Evolutionary conservation across 1,140 invertebrate species (phyloP), one percentile per base, ranked within the genome.

Genomic region (Macrobrachium rosenbergii): DNA sequence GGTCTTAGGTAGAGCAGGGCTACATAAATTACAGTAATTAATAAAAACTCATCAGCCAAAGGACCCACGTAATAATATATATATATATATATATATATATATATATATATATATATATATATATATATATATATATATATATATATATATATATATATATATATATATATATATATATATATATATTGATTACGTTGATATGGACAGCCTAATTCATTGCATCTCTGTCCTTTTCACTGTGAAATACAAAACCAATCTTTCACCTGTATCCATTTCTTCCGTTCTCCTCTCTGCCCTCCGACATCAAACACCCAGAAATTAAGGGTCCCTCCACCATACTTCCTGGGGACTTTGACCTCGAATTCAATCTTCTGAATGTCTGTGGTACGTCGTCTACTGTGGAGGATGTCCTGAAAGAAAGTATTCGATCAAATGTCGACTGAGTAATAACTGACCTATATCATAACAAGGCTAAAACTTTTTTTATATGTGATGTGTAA

Each of bases 201-300:
- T n/a, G n/a, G n/a, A n/a, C n/a, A n/a, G n/a, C n/a, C n/a, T n/a
- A n/a, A n/a, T n/a, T n/a, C n/a, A n/a, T n/a, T n/a, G n/a, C n/a
- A n/a, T n/a, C n/a, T n/a, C n/a, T n/a, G n/a, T n/a, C 3, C 28
- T 37, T 37, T 37, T 37, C 3, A 37, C 28, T 37, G 28, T 37
- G 28, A 37, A 37, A 37, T 37, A 37, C 3, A 37, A 37, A 37
- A 37, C 28, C 28, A 37, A 3, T 21, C 2, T 17, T 82, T 90
- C 89, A 95, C 94, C 91, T 96, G 95, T 88, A 96, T 96, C 96
- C 96, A 97, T 91, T 96, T 96, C 90, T 95, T 95, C 43, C 96
- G 92, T 91, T 97, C 95, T 16, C 96, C 96, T 87, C 95, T 92
- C 92, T 97, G 96, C 0, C 96, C 96, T 0, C 95, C 95, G 2